Percentiles rank a stretch among this genome's conserved stretches.
These are phyloP conservation scores for Oxystoma pomonae DNA, from an alignment of 2,888 invertebrate genomes.

Conservation along the genomic window DNA sequence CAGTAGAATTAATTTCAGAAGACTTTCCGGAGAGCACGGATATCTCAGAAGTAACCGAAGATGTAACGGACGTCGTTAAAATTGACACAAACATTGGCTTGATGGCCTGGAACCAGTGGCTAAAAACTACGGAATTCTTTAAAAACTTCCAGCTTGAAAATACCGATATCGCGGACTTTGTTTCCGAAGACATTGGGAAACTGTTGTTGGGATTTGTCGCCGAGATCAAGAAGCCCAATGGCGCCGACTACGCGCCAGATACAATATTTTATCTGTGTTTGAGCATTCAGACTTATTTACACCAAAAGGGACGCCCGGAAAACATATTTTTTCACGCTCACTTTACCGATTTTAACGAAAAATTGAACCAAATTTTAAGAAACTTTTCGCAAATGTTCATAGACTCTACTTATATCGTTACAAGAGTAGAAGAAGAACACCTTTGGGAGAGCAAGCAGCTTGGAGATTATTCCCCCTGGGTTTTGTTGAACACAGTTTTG, in stretches of 20 bases:
- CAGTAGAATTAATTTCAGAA: too few relatives aligned
- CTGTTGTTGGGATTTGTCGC: slow-evolving; percentile 79
- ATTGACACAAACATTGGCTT: slow-evolving; percentile 63
- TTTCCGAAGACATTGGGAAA: slow-evolving; percentile 79
- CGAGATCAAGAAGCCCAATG: slow-evolving; percentile 82
- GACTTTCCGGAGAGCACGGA: too few relatives aligned
- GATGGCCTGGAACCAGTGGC: slow-evolving; percentile 89
- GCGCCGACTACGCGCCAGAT: slow-evolving; percentile 82
- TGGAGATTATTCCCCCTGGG: slow-evolving; percentile 86
- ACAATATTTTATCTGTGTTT: slow-evolving; percentile 86
- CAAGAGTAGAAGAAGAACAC: slow-evolving; percentile 86
- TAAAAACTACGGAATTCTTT: slow-evolving; percentile 77
- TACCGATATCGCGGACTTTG: slow-evolving; percentile 76
- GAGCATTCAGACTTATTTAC: slow-evolving; percentile 84
- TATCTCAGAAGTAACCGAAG: too few relatives aligned
- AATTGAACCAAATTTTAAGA: slow-evolving; percentile 60
- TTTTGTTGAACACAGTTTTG: slow-evolving; percentile 81
- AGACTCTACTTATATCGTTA: slow-evolving; percentile 72
- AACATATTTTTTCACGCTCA: slow-evolving; percentile 88
- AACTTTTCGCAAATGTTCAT: slow-evolving; percentile 3
- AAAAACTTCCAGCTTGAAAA: slow-evolving; percentile 10
- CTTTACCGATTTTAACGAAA: slow-evolving; percentile 74
- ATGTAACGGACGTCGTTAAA: too few relatives aligned
- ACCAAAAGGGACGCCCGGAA: slow-evolving; percentile 81
- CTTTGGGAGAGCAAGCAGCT: slow-evolving; percentile 90